These are phyloP conservation scores for Porphyrio hochstetteri DNA, from an alignment of 2,113 vertebrate species.

Conservation along the genomic window DNA sequence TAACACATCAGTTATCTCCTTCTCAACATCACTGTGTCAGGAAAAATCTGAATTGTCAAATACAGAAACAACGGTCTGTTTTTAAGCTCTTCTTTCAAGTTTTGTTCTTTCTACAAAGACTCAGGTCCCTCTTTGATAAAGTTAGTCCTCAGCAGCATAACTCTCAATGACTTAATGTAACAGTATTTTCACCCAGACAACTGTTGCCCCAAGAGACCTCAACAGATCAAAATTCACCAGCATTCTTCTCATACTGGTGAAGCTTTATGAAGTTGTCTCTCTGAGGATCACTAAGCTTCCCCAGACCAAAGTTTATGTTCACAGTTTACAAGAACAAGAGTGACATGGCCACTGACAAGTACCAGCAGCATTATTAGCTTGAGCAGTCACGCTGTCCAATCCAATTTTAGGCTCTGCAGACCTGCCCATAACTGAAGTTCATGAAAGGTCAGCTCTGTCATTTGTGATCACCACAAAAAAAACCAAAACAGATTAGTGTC, in stretches of 20 bases:
- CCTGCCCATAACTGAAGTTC: constrained; percentile 38
- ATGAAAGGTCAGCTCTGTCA: constrained; percentile 49
- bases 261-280: background rate
- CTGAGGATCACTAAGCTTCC: background rate
- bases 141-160: background rate
- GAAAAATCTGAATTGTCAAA: background rate
- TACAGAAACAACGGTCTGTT: background rate
- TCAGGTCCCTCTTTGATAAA: background rate
- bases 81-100: background rate
- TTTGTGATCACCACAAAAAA: constrained; percentile 30
- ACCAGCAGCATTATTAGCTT: constrained; percentile 45
- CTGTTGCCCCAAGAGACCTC: background rate
- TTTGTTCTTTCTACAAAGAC: background rate
- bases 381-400: constrained; percentile 37
- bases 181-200: background rate
- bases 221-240: background rate
- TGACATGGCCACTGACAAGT: background rate
- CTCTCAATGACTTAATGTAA: background rate
- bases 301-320: constrained; percentile 21
- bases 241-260: background rate
- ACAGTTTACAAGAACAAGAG: background rate
- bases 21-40: background rate
- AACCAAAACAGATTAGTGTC: background rate
- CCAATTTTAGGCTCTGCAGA: constrained; percentile 42
- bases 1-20: background rate